phyloP scores from a whole-genome alignment of 2,888 invertebrate genomes.

The Didymodactylos carnosus region DNA sequence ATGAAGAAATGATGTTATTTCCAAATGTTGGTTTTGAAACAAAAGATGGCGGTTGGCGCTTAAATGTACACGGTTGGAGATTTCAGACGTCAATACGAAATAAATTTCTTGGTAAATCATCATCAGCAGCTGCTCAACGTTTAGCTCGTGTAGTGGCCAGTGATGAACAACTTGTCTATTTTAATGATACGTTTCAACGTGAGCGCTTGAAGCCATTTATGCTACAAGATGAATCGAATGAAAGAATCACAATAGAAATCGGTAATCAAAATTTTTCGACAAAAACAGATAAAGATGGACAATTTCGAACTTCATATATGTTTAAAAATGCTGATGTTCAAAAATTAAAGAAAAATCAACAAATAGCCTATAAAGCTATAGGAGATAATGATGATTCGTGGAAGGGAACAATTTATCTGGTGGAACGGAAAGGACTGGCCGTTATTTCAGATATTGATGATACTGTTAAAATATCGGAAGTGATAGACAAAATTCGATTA shows the following conservation, averaged over 20 bases:
- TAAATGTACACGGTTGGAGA: background rate
- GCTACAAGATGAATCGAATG: background rate
- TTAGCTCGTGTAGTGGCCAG: background rate
- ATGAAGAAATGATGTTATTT: background rate
- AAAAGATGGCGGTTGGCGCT: background rate
- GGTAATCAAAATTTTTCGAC: background rate
- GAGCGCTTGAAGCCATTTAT: background rate
- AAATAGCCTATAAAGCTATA: background rate
- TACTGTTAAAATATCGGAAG: background rate
- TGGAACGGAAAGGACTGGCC: background rate
- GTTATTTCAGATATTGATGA: background rate
- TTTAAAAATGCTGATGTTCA: background rate
- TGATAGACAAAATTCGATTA: background rate
- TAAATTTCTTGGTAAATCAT: background rate
- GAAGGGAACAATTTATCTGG: background rate
- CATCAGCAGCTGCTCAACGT: background rate
- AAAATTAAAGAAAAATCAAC: background rate
- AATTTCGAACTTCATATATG: background rate
- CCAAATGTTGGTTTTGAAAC: background rate
- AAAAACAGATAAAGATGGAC: background rate
- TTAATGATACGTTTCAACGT: background rate
- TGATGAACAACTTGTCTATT: background rate
- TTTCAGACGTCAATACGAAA: background rate
- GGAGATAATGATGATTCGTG: background rate
- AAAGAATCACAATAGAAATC: background rate